These are phyloP conservation scores for Platerodrilus igneus DNA, from an alignment of 2,888 invertebrate genomes.

Conservation along the genomic window DNA sequence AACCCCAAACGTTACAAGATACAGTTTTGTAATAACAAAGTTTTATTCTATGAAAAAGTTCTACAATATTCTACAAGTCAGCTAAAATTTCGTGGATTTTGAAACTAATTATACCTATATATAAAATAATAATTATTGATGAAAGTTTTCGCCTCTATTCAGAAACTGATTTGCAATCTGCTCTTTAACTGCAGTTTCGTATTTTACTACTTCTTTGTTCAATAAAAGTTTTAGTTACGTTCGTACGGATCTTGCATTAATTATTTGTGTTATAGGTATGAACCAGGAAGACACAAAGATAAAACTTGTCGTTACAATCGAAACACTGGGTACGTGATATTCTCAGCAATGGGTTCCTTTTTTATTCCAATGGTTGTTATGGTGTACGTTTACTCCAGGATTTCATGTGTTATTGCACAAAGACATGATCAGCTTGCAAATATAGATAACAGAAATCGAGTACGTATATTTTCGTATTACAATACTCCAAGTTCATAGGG, in stretches of 20 bases:
- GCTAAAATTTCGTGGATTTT: no score
- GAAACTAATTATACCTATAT: no score
- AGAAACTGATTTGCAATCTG: no score
- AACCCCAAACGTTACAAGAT: no score
- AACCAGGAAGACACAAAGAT: slow-evolving; percentile 62
- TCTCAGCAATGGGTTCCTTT: slow-evolving; percentile 94
- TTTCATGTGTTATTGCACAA: slow-evolving; percentile 78
- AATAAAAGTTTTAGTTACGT: background rate
- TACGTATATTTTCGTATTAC: slow-evolving; percentile 28
- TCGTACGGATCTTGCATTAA: background rate
- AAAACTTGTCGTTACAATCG: slow-evolving; percentile 82
- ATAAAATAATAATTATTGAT: background rate
- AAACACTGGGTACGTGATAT: slow-evolving; percentile 90
- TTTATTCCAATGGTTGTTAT: slow-evolving; percentile 94
- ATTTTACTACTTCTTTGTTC: no score
- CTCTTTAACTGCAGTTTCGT: no score
- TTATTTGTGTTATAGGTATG: slow-evolving; percentile 56
- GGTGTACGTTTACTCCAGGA: slow-evolving; percentile 88
- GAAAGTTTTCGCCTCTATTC: no score
- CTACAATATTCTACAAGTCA: no score
- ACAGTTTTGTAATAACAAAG: no score
- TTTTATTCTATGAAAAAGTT: no score
- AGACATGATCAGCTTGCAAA: slow-evolving; percentile 71
- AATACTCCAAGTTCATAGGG: background rate
- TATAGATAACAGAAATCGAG: slow-evolving; percentile 50